Evolutionary conservation across 2,797 vertebrate genomes (phyloP), one percentile per base, ranked within the genome.

Genomic region (Limnodromus scolopaceus): DNA sequence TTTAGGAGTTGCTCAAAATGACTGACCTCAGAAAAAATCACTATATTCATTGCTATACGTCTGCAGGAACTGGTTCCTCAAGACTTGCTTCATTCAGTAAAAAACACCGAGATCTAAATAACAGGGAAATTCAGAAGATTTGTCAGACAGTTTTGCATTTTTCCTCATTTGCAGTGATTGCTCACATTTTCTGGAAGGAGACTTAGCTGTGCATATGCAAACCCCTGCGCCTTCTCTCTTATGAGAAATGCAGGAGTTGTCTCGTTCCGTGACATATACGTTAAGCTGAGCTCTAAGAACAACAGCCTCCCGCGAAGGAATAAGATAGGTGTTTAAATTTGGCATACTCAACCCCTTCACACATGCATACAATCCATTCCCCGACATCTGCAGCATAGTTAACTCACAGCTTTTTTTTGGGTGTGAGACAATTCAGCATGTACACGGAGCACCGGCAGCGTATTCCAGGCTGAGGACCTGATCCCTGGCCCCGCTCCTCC

Each of bases 251-350:
- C 55, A 23, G 63, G 45, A 76, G 24, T 64, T 5, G 0, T 69
- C 69, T 64, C 45, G 25, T 74, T 90, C 65, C 3, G 1, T 65
- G 51, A 51, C 51, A 48, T 15, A 15, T 3, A 63, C 41, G 28
- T 84, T 81, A 95, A 78, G 34, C 38, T 83, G 81, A 92, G 57
- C 38, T 68, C 60, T 84, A 77, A 48, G 45, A 92, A 66, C 12
- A 13, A 48, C 86, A 71, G 66, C 16, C 19, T 87, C 41, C 60
- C 48, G 28, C 55, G 23, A 64, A 86, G 60, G 80, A 95, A 74
- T 77, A 57, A 66, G 91, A 41, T 74, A 87, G 75, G 77, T 93
- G 68, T 92, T 89, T 85, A 57, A 85, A 80, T 83, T 82, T 80
- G 58, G 63, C 83, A 49, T 15, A 61, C 70, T 71, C 43, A 58